Evolutionary conservation across 2,797 vertebrate species (phyloP), one percentile per base, ranked within the genome.

Genomic region (Takifugu rubripes): DNA sequence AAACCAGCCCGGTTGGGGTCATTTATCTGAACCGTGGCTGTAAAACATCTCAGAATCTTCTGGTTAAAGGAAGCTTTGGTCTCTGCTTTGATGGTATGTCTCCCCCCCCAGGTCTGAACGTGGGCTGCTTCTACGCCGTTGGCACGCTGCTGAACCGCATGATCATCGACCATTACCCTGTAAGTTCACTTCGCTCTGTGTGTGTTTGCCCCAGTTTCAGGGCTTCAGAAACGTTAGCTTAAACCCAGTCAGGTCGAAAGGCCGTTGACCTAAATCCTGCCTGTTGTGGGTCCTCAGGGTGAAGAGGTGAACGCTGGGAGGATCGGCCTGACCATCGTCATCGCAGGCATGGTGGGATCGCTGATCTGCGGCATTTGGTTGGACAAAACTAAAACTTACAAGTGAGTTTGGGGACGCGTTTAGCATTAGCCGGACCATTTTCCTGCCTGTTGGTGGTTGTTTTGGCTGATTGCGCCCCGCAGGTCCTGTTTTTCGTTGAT

Each of bases 301-400:
- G 85, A 98, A 84, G 95, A 98, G 68, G 88, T 98, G 84, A 98
- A 98, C 63, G 97, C 96, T 77, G 97, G 96, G 67, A 92, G 96
- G 74, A 98, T 98, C 12, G 97, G 97, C 40, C 92, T 98, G 58
- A 98, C 95, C 46, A 95, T 99, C 31, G 45, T 98, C 61, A 89
- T 98, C 2, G 89, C 95, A 0, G 97, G 97, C 46, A 97, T 98
- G 94, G 80, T 70, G 3, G 97, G 96, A 36, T 96, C 97, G 33
- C 82, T 98, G 64, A 90, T 98, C 83, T 93, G 94, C 1, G 97
- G 97, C 24, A 51, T 98, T 68, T 99, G 97, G 95, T 84, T 99
- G 86, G 97, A 99, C 86, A 93, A 77, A 87, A 94, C 93, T 43
- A 98, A 97, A 89, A 94, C 94, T 3, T 98, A 98, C 92, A 99